Evolutionary conservation across 2,113 vertebrate species (phyloP), one percentile per base, ranked within the genome.

Genomic region (Tachycineta bicolor): DNA sequence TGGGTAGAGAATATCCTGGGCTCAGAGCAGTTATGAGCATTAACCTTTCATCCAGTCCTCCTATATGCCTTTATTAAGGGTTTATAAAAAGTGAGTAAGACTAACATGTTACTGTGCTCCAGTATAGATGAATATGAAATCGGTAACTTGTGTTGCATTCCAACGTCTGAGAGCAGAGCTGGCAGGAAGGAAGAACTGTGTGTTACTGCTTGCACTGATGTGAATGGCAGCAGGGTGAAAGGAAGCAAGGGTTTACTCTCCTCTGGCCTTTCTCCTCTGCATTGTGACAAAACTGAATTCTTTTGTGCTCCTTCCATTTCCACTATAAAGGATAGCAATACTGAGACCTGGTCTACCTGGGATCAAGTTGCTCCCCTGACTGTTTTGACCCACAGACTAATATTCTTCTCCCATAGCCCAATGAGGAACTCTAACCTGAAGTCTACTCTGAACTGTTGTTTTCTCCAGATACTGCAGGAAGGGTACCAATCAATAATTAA

Each of bases 221-320:
- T 47, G 26, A 68, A 65, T 67, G 33, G 28, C 50, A 41, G 29
- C 17, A 62, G 28, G 16, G 37, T 2, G 3, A 31, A n/a, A 16
- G n/a, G 25, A 70, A 87, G 39, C 8, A 67, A 70, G 20, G 15
- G 5, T 34, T 70, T 81, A 43, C 8, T 33, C 6, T 86, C 18
- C 29, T 46, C 33, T 52, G 33, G 47, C 31, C 59, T 64, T 84
- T 64, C 17, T 18, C 31, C 9, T 33, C 31, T 39, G 18, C 13
- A 1, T 23, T 7, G 1, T 1, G 0, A 26, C 20, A 43, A 67
- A 92, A 58, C 4, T 3, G 1, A 76, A 33, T 50, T 81, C 10
- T 31, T 56, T 41, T 46, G 18, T 20, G 13, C 9, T 33, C 43
- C 74, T 83, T 77, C 41, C 28, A 14, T 68, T 95, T 49, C 41